Evolutionary conservation across 2,888 invertebrate species (phyloP).

Genomic region (Candidula unifasciata): DNA sequence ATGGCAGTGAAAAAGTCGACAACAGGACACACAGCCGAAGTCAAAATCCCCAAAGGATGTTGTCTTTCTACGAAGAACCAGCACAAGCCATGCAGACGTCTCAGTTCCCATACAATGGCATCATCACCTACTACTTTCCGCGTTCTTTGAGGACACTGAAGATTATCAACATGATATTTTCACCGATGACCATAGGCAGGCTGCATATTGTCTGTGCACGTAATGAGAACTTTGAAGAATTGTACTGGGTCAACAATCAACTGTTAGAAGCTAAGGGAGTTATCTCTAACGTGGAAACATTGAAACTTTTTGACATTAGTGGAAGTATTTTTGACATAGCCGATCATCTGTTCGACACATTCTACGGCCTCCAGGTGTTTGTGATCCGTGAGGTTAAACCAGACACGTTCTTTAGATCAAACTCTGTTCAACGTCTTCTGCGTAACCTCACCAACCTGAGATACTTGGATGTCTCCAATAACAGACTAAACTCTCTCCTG

Average conservation of each 20-base stretch:
- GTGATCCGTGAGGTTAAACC: background rate
- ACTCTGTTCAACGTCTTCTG: background rate
- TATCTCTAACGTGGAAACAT: background rate
- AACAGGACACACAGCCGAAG: background rate
- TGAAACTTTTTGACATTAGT: background rate
- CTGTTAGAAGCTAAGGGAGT: background rate
- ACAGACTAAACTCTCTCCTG: conserved; percentile 11
- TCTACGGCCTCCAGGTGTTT: background rate
- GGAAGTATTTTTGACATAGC: background rate
- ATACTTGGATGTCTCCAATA: conserved; percentile 22
- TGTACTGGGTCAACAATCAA: conserved; percentile 12
- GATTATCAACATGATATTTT: background rate
- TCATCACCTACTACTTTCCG: conserved; percentile 1
- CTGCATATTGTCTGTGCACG: background rate
- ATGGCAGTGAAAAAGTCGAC: background rate
- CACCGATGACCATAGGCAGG: background rate
- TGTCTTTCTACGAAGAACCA: background rate
- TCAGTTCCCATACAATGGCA: background rate
- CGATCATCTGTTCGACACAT: conserved; percentile 14
- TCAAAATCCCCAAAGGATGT: background rate
- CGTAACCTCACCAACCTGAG: conserved; percentile 6
- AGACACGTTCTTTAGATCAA: background rate
- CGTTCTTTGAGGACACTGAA: background rate
- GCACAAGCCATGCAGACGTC: background rate
- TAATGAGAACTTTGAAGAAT: background rate